Conservation (phyloP, 2,888 invertebrate species). For the Clusia tigrina region DNA sequence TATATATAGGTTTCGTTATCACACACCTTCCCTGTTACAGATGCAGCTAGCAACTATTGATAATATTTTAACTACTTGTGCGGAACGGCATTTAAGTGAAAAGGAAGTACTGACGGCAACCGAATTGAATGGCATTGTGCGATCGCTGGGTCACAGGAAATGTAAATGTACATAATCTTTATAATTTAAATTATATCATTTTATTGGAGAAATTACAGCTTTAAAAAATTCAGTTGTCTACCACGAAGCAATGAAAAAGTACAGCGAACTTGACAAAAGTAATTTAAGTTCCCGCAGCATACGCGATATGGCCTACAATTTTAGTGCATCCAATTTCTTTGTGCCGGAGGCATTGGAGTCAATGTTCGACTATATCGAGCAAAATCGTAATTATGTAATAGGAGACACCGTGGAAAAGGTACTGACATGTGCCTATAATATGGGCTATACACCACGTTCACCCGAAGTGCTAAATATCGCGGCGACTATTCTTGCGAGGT, state of each 20-base stretch:
- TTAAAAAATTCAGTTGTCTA: slow-evolving; percentile 58
- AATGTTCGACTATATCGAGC: slow-evolving; percentile 65
- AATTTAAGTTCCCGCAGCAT: slow-evolving; percentile 65
- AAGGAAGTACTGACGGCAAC: slow-evolving; percentile 41
- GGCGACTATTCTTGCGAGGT: slow-evolving; percentile 51
- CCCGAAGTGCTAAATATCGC: slow-evolving; percentile 61
- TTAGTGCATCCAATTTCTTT: slow-evolving; percentile 62
- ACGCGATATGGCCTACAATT: slow-evolving; percentile 64
- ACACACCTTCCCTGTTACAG: slow-evolving; percentile 43
- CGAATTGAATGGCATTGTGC: slow-evolving; percentile 57
- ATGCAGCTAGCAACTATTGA: slow-evolving; percentile 54
- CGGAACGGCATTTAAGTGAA: slow-evolving; percentile 52
- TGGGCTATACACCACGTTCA: slow-evolving; percentile 66
- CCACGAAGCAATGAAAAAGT: slow-evolving; percentile 59
- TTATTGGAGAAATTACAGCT: slow-evolving; percentile 42
- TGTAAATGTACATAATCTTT: slow-evolving; percentile 38
- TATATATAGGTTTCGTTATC: slow-evolving; percentile 51
- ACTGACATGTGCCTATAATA: slow-evolving; percentile 65
- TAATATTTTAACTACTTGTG: slow-evolving; percentile 55
- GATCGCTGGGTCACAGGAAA: slow-evolving; percentile 56
- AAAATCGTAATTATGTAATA: slow-evolving; percentile 62
- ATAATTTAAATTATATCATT: background rate
- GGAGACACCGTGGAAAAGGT: slow-evolving; percentile 68
- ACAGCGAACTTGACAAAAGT: slow-evolving; percentile 50
- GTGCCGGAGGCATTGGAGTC: slow-evolving; percentile 65